phyloP scores from a whole-genome alignment of 2,113 vertebrate species.

The Nothoprocta perdicaria region DNA sequence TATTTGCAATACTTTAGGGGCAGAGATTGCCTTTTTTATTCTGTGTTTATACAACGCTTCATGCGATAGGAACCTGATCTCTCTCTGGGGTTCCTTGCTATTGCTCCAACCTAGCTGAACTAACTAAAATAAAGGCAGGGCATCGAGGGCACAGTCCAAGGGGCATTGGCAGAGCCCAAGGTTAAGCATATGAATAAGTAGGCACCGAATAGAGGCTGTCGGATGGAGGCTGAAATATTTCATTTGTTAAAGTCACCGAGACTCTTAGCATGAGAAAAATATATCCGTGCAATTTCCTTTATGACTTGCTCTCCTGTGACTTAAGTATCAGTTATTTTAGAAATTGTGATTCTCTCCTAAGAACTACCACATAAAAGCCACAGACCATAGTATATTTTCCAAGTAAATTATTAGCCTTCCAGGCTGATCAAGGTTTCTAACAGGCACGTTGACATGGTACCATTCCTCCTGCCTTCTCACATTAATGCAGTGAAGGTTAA shows the following conservation, averaged over 20 bases:
- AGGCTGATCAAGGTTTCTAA: neutral
- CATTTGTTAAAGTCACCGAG: neutral
- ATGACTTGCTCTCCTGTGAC: neutral
- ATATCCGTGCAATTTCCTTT: slow-evolving; percentile 2
- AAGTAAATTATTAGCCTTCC: neutral
- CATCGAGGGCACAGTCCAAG: neutral
- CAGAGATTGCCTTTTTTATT: neutral
- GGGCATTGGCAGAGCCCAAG: slow-evolving; percentile 17
- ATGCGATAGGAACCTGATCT: neutral
- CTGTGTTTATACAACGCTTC: neutral
- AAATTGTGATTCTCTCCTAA: neutral
- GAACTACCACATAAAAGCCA: slow-evolving; percentile 22
- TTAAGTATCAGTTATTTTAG: neutral
- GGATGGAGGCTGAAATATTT: slow-evolving; percentile 9
- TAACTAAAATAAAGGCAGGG: neutral
- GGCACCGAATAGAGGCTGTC: neutral
- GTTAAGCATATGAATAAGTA: slow-evolving; percentile 55
- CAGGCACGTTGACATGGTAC: neutral
- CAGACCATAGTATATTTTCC: slow-evolving; percentile 10
- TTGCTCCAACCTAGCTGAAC: neutral
- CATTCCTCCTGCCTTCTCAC: neutral
- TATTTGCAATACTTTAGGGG: neutral
- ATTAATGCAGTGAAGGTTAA: neutral
- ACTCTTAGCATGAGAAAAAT: slow-evolving; percentile 26
- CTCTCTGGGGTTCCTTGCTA: neutral